Percentiles rank a stretch among this genome's conserved stretches.
phyloP scores from a whole-genome alignment of 2,797 vertebrate species.

The Protosalanx chinensis region DNA sequence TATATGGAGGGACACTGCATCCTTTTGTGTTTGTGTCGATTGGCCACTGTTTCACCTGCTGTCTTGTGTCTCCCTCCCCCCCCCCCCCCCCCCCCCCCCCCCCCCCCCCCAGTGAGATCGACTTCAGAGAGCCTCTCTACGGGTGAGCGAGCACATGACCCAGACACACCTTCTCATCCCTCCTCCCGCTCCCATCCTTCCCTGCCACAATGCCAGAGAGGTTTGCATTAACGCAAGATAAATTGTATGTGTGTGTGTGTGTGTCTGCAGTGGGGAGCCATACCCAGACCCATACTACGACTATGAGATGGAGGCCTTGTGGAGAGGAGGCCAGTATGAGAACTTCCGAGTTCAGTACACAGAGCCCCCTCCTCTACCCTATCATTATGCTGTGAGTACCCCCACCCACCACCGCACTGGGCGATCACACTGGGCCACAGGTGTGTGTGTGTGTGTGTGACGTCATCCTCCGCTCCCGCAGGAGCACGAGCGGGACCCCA shows the following conservation, averaged over 20 bases:
- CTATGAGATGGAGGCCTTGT: slow-evolving; percentile 93
- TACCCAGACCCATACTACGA: slow-evolving; percentile 95
- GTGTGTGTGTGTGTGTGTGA: not conserved
- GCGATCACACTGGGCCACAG: too few species aligned
- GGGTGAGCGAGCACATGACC: slow-evolving; percentile 65
- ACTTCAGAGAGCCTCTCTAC: slow-evolving; percentile 83
- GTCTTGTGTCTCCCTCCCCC: slow-evolving; percentile 26
- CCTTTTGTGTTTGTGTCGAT: not conserved
- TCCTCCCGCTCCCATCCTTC: not conserved
- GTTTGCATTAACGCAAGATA: too few species aligned
- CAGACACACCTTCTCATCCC: not conserved
- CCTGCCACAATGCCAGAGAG: not conserved
- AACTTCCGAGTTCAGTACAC: slow-evolving; percentile 98
- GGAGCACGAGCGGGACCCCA: slow-evolving; percentile 80
- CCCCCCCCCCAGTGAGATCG: slow-evolving; percentile 76
- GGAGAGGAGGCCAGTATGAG: slow-evolving; percentile 97
- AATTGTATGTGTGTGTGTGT: not conserved
- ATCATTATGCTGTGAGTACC: slow-evolving; percentile 85
- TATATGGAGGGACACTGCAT: too few species aligned
- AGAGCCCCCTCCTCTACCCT: slow-evolving; percentile 85
- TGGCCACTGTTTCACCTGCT: not conserved
- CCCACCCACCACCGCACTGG: too few species aligned
- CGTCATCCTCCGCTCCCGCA: slow-evolving; percentile 31
- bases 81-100: slow-evolving; percentile 51
- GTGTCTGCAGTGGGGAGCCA: slow-evolving; percentile 84